These are phyloP conservation scores for Thamnaconus septentrionalis DNA, from an alignment of 2,113 vertebrate species.

Conservation along the genomic window DNA sequence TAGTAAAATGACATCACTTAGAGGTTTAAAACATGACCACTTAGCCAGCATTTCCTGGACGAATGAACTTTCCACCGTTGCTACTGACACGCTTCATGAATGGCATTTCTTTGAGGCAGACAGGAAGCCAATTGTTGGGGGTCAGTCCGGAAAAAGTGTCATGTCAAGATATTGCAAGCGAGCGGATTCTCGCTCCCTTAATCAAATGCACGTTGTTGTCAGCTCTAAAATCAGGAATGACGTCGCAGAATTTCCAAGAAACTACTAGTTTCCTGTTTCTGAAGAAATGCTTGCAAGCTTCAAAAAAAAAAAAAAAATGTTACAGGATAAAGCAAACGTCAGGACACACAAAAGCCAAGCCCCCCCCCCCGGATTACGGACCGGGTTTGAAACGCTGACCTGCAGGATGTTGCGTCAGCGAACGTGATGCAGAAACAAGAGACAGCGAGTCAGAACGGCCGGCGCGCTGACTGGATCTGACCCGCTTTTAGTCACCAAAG, in stretches of 20 bases:
- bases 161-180: no score
- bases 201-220: neutral
- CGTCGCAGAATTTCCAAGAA: constrained; percentile 49
- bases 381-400: neutral
- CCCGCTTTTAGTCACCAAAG: constrained; percentile 38
- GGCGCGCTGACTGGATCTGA: constrained; percentile 4
- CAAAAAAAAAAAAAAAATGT: neutral
- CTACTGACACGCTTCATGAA: no score
- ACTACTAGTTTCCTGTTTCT: constrained; percentile 39
- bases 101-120: no score
- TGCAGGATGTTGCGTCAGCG: no score
- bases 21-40: no score
- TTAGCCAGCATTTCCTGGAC: no score
- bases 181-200: no score
- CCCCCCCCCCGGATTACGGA: neutral
- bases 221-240: constrained; percentile 8
- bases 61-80: no score
- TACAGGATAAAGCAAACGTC: neutral
- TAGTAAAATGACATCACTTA: no score
- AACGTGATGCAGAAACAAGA: constrained; percentile 6
- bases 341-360: neutral
- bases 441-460: constrained; percentile 27
- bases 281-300: constrained; percentile 4
- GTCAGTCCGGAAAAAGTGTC: no score
- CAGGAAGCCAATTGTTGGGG: no score